Evolutionary conservation across 2,113 vertebrate species (phyloP).

Genomic region (Ctenodactylus gundi): DNA sequence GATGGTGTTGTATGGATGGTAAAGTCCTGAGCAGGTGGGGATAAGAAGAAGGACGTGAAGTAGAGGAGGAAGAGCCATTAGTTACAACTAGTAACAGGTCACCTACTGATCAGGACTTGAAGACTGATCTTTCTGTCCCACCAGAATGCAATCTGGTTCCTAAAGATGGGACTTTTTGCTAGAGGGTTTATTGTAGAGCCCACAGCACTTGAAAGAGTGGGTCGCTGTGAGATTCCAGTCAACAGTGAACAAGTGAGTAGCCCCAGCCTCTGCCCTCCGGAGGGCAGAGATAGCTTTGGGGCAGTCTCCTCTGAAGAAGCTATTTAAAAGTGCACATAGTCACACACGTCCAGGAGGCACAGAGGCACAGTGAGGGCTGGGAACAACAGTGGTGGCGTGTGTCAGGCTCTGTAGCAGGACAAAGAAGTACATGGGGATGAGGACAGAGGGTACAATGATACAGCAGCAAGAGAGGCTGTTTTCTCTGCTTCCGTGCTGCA

Average conservation of each 20-base stretch:
- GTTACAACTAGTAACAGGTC: background rate
- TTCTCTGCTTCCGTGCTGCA: background rate
- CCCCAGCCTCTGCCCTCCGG: background rate
- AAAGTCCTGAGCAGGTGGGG: background rate
- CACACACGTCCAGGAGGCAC: background rate
- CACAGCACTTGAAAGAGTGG: background rate
- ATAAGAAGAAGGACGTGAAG: background rate
- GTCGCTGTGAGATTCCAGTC: background rate
- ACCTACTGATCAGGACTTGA: background rate
- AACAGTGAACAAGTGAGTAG: background rate
- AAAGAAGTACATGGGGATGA: background rate
- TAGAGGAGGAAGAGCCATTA: background rate
- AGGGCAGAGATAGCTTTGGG: background rate
- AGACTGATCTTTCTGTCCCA: background rate
- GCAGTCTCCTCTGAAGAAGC: background rate
- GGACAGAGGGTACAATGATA: background rate
- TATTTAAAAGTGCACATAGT: background rate
- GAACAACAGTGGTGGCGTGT: background rate
- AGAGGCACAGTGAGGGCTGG: background rate
- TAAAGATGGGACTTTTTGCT: accelerated
- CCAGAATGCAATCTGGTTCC: accelerated
- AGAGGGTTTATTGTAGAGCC: too few species aligned
- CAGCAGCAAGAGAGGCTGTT: background rate
- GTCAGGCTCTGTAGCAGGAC: background rate
- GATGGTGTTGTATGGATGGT: background rate